Evolutionary conservation across 2,113 vertebrate genomes (phyloP).

Genomic region (Prolemur simus): DNA sequence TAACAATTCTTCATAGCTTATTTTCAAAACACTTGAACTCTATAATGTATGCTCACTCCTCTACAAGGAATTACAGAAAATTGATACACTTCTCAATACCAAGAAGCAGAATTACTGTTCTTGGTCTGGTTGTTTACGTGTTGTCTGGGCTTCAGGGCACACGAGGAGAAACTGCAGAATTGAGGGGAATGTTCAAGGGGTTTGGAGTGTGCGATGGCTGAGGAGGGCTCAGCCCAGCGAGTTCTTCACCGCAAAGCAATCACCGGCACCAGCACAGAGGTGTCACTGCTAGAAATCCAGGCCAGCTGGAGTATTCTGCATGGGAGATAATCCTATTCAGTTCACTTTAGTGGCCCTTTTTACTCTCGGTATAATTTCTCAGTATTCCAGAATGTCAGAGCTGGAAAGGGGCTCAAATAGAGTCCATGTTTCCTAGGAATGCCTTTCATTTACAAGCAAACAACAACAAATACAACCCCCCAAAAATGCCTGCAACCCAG

Average conservation of each 20-base stretch:
- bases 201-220: constrained; percentile 58
- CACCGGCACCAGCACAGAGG: neutral
- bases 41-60: constrained; percentile 74
- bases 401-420: neutral
- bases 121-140: constrained; percentile 81
- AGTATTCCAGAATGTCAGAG: constrained; percentile 5
- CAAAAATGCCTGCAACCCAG: neutral
- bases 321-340: neutral
- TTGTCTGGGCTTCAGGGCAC: constrained; percentile 63
- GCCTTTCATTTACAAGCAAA: constrained; percentile 8
- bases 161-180: constrained; percentile 71
- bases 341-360: neutral
- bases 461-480: neutral
- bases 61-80: constrained; percentile 74
- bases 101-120: constrained; percentile 78
- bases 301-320: neutral
- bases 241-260: constrained; percentile 9
- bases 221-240: neutral
- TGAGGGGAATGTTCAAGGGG: constrained; percentile 76
- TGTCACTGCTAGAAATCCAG: constrained; percentile 31
- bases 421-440: neutral
- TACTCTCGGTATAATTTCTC: constrained; percentile 36
- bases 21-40: constrained; percentile 78
- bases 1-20: constrained; percentile 70
- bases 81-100: constrained; percentile 66